Evolutionary conservation across 2,113 vertebrate species (phyloP), one percentile per base, ranked within the genome.

Genomic region (Alethe diademata): DNA sequence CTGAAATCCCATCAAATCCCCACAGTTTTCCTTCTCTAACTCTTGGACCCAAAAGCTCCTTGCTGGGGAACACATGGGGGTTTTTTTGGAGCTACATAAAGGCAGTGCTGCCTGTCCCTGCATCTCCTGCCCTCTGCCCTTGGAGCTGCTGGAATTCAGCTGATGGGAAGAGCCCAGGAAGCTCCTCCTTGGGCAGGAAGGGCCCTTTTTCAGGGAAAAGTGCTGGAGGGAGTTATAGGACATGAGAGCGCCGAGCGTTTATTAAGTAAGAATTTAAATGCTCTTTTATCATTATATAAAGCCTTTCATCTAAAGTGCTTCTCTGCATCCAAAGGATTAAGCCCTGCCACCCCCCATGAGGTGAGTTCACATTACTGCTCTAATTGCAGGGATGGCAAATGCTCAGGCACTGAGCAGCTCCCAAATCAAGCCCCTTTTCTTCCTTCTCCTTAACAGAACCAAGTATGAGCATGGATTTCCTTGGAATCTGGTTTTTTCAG

Each of bases 261-360:
- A 90, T 82, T 92, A 88, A 96, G 94, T 36, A 82, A 73, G 90
- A 54, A 60, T 92, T 86, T 47, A 88, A 88, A 93, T 36, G 88
- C 75, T 95, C 76, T 86, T 82, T 90, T 90, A 70, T 76, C 85
- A 36, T 79, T 79, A 25, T 23, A 43, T 66, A 90, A 94, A 90
- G 26, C 90, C 90, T 95, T 82, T 87, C 78, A 88, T 86, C 93
- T 72, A 18, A 92, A 91, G 90, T 58, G 85, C 93, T 93, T 88
- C 23, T 19, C 78, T 43, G 25, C 81, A 42, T 61, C 45, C 45
- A 40, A 35, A 62, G 83, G 79, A 74, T 56, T 8, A 60, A 79
- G 35, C 78, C 85, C 48, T 26, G 58, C 74, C 70, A 50, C 71
- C 51, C 88, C 47, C 43, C 69, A 20, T 0, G 7, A 60, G 76